A percentile compares a stretch with the other conserved stretches of the same genome.
Evolutionary conservation across 2,888 invertebrate species (phyloP).

Genomic region (Ophion obscuratus): DNA sequence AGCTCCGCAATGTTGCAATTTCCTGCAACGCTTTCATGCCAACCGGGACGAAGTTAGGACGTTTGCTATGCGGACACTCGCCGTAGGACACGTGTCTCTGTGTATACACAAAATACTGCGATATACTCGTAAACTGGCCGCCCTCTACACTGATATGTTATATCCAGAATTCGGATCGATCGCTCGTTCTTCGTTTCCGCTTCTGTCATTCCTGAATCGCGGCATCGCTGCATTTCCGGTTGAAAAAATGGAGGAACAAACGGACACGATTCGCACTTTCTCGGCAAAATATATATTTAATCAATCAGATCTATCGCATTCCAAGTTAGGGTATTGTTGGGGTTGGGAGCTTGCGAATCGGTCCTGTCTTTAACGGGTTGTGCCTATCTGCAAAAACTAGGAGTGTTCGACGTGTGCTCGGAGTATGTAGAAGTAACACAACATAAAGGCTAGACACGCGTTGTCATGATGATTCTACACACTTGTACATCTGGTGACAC

Average conservation of each 20-base stretch:
- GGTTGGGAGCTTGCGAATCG: neutral
- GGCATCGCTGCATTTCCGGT: neutral
- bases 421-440: no score
- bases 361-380: neutral
- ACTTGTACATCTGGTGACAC: no score
- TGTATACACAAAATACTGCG: constrained; percentile 4
- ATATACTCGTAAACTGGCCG: constrained; percentile 16
- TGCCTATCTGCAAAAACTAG: neutral
- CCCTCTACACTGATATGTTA: constrained; percentile 2
- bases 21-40: constrained; percentile 55
- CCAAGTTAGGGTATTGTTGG: no score
- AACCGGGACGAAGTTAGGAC: constrained; percentile 22
- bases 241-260: neutral
- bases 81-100: neutral
- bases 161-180: constrained; percentile 13
- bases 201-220: constrained; percentile 10
- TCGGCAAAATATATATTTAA: no score
- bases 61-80: neutral
- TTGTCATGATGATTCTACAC: no score
- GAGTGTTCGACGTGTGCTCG: no score
- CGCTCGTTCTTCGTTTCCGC: constrained; percentile 6
- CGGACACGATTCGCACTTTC: neutral
- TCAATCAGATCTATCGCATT: no score
- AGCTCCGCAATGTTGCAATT: constrained; percentile 63
- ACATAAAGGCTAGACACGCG: no score